Evolutionary conservation across 2,888 invertebrate genomes (phyloP).

Genomic region (Kuschelorhynchus macadamiae): DNA sequence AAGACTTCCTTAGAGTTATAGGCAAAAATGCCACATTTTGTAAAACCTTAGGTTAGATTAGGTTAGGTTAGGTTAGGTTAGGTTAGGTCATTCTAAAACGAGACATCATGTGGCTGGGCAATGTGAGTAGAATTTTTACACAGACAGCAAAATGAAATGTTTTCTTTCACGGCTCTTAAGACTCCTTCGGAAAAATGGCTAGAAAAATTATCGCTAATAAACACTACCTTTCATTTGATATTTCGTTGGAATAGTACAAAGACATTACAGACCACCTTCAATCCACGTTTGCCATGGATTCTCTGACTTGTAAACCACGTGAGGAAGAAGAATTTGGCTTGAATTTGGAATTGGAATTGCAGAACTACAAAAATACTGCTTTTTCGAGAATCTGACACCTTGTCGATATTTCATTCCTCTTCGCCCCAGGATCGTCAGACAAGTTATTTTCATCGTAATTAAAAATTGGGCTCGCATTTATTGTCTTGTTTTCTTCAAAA

Average conservation of each 20-base stretch:
- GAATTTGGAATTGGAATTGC: too few relatives aligned
- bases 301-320: neutral
- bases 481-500: neutral
- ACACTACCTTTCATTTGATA: slow-evolving; percentile 31
- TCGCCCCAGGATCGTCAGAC: slow-evolving; percentile 2
- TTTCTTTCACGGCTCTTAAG: slow-evolving; percentile 35
- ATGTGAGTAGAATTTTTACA: slow-evolving; percentile 23
- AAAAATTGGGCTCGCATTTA: neutral
- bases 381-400: neutral
- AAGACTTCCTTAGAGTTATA: slow-evolving; percentile 17
- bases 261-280: slow-evolving; percentile 3
- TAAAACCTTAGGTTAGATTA: slow-evolving; percentile 23
- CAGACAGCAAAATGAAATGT: slow-evolving; percentile 30
- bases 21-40: slow-evolving; percentile 27
- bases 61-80: too few relatives aligned
- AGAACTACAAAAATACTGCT: slow-evolving; percentile 3
- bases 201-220: slow-evolving; percentile 46
- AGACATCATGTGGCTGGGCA: slow-evolving; percentile 27
- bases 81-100: slow-evolving; percentile 4
- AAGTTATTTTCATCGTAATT: slow-evolving; percentile 5
- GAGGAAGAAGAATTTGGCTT: neutral
- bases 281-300: neutral
- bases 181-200: slow-evolving; percentile 45
- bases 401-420: neutral
- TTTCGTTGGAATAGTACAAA: slow-evolving; percentile 1